A percentile compares a stretch with the other conserved stretches of the same genome.
Evolutionary conservation across 2,797 vertebrate species (phyloP).

Genomic region (Lagodon rhomboides): DNA sequence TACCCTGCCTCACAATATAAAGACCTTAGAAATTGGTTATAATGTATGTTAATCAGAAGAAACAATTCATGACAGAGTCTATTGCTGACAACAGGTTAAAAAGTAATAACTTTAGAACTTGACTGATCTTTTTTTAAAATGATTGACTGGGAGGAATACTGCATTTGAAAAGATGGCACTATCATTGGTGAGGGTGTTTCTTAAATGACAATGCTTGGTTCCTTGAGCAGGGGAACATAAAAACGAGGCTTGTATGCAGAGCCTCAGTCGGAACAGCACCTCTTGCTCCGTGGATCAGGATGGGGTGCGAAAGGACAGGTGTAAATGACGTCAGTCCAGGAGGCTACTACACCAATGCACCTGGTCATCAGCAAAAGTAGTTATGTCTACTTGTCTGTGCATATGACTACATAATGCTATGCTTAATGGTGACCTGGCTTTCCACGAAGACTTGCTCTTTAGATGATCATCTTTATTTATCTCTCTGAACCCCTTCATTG

Average conservation of each 20-base stretch:
- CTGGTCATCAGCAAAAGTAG: neutral
- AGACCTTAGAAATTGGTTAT: neutral
- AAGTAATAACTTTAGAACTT: neutral
- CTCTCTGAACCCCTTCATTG: neutral
- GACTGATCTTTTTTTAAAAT: neutral
- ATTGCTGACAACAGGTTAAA: neutral
- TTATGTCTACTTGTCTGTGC: neutral
- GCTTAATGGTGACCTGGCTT: neutral
- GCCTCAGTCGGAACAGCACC: neutral
- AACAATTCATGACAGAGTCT: neutral
- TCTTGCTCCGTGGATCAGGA: neutral
- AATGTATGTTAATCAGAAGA: neutral
- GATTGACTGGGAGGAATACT: neutral
- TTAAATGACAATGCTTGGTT: neutral
- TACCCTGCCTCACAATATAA: neutral
- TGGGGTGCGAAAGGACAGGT: neutral
- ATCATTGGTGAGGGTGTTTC: neutral
- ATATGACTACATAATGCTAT: neutral
- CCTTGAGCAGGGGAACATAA: neutral
- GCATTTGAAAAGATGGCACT: neutral
- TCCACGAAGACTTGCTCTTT: neutral
- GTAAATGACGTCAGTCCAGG: slow-evolving; percentile 12
- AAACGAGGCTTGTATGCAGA: neutral
- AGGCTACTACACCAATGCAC: neutral
- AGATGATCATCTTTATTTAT: no score